Evolutionary conservation across 2,797 vertebrate genomes (phyloP), one percentile per base, ranked within the genome.

Genomic region (Rhadinocentrus ornatus): DNA sequence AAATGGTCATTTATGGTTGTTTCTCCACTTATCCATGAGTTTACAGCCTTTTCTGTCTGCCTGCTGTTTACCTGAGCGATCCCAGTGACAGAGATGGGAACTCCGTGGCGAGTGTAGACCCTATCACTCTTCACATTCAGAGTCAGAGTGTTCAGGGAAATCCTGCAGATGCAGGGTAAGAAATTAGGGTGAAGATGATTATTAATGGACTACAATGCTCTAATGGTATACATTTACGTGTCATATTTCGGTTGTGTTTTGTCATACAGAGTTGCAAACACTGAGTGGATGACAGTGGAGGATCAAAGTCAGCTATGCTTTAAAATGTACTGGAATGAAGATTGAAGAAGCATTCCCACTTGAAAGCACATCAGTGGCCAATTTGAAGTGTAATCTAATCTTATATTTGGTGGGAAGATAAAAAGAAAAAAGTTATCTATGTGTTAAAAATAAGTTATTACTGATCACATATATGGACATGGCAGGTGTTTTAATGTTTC

Each of bases 121-220:
- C 96, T 97, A 83, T 98, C 97, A 57, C 97, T 98, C 92, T 96
- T 97, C 76, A 98, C 97, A 56, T 96, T 98, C 83, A 98, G 94
- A 27, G 97, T 97, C 90, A 97, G 86, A 5, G 96, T 97, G 92
- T 97, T 97, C 76, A 98, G 92, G 68, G 96, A 97, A 86, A 98
- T 98, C 93, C 97, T 97, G 75, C 6, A 16, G 75, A 29, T 16
- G 31, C 44, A 24, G 29, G 2, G 34, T 0, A 16, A 53, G 29
- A 66, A 5, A 20, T 0, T 46, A 27, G 50, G 54, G 16, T 62
- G 12, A 13, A 32, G 0, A 54, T 0, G 22, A 44, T 41, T 32
- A 83, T 26, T 67, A 64, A 81, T 56, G 27, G 34, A 53, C 39
- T 32, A 39, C 29, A 12, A 2, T 46, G 59, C 18, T 61, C 26